A percentile compares a stretch with the other conserved stretches of the same genome.
These are phyloP conservation scores for Hydropotes inermis DNA, from an alignment of 2,113 vertebrate genomes.

Conservation along the genomic window DNA sequence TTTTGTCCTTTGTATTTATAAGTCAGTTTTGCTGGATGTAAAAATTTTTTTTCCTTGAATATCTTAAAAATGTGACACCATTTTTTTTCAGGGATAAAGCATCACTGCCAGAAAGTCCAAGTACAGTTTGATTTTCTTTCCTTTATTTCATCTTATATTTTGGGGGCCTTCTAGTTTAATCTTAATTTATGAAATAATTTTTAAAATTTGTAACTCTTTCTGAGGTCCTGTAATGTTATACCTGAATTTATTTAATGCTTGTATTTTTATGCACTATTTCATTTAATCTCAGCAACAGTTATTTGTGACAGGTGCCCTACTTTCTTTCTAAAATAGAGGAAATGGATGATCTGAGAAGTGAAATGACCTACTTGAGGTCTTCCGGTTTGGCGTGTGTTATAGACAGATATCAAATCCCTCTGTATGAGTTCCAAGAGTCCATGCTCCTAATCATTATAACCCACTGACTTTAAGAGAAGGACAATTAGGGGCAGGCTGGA, in stretches of 20 bases:
- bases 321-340: background rate
- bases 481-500: background rate
- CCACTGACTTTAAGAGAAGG: background rate
- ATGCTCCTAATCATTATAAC: background rate
- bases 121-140: background rate
- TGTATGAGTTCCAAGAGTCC: background rate
- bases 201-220: background rate
- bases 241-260: background rate
- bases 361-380: background rate
- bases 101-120: background rate
- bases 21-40: background rate
- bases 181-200: background rate
- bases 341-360: background rate
- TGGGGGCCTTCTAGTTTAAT: background rate
- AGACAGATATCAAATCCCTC: background rate
- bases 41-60: background rate
- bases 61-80: background rate
- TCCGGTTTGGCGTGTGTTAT: background rate
- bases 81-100: background rate
- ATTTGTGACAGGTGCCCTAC: background rate
- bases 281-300: background rate
- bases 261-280: background rate
- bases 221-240: background rate
- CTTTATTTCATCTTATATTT: background rate
- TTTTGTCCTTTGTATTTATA: background rate